Base-by-base conservation (phyloP, 2,797 vertebrate species). In the Sarcoramphus papa region DNA sequence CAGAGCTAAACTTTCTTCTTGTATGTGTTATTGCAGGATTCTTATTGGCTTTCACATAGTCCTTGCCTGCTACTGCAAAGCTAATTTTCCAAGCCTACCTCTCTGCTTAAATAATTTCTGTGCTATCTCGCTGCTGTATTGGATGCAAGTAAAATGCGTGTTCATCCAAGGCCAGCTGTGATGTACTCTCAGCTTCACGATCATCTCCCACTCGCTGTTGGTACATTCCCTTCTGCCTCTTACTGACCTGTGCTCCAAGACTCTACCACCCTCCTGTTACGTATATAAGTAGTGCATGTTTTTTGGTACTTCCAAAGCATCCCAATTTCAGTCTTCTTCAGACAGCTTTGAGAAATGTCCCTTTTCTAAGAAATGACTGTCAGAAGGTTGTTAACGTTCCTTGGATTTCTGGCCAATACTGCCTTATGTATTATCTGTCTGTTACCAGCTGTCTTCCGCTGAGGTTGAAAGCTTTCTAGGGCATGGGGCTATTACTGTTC, bases 381-480 rank as follows among this genome's bases (percentile, higher is more conserved):
- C 21, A 45, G 47, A 68, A 84, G 37, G 72, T 9, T 37, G 8
- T 63, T 83, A 50, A 76, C 0, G 7, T 63, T 57, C 18, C 31
- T 50, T 94, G 70, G 68, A 50, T 77, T 80, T 77, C 67, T 89
- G 56, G 56, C n/a, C n/a, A 64, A 0, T 56, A 21, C n/a, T 50
- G 4, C 48, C 30, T 54, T 84, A 7, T 4, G 9, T 48, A 25
- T 68, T 75, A 47, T 48, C 21, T 51, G 6, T 68, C 65, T 51
- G 56, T 69, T 82, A n/a, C 9, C 20, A 63, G 16, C 53, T 40
- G 12, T 30, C 19, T 81, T 62, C 21, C 0, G 3, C 37, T 85
- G 54, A 57, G 40, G 16, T 10, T 57, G 27, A 80, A 88, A 74
- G 64, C 78, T 85, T 95, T 93, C 84, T 93, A 89, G 81, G 84